Conservation (phyloP, 2,113 vertebrate species). For the Sceloporus tristichus region DNA sequence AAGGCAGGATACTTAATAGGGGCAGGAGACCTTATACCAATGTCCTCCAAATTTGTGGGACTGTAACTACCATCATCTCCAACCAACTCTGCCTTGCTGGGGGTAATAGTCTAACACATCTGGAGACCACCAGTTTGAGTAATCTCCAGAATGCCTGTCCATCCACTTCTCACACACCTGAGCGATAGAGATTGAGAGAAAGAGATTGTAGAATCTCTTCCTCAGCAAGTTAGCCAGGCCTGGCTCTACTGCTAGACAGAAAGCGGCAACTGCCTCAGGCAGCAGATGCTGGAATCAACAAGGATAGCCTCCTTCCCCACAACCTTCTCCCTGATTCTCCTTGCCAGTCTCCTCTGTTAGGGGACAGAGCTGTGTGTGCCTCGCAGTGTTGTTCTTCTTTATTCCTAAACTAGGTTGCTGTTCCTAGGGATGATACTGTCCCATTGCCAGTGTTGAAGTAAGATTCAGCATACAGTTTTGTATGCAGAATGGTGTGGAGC, state of each 20-base stretch:
- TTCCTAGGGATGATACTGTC: too few species aligned
- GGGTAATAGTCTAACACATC: too few species aligned
- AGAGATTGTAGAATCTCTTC: background rate
- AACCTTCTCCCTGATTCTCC: background rate
- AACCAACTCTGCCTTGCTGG: too few species aligned
- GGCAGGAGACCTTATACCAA: too few species aligned
- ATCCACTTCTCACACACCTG: background rate
- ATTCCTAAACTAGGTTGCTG: too few species aligned
- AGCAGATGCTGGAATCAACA: too few species aligned
- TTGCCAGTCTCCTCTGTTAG: background rate
- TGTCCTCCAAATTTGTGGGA: too few species aligned
- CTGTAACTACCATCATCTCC: too few species aligned
- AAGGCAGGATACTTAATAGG: background rate
- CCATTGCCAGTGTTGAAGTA: background rate
- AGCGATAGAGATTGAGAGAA: background rate
- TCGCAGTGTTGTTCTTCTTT: background rate
- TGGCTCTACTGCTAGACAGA: too few species aligned
- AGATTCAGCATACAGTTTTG: background rate
- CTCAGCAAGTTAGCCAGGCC: background rate
- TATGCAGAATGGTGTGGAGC: background rate
- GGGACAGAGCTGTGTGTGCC: background rate
- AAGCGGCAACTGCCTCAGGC: too few species aligned
- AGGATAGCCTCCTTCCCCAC: background rate
- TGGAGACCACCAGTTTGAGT: background rate
- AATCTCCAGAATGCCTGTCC: background rate